Percentiles rank a stretch among this genome's conserved stretches.
phyloP scores from a whole-genome alignment of 2,888 invertebrate genomes.

The Paralinhomoeus sp. region DNA sequence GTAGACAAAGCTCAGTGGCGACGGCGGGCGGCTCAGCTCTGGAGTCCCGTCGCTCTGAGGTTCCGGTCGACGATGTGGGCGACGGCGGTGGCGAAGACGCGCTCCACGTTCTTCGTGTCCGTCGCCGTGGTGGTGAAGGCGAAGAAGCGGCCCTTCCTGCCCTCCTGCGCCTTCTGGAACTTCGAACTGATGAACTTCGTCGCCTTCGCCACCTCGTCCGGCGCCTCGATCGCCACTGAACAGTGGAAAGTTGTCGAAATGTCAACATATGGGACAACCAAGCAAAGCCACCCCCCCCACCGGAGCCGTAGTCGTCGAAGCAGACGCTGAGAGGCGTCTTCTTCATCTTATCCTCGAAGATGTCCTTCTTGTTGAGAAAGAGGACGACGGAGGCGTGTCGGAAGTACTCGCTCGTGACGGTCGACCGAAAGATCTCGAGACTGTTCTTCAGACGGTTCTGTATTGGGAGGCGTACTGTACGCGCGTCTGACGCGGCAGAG shows the following conservation, averaged over 20 bases:
- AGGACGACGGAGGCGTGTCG: slow-evolving; percentile 26
- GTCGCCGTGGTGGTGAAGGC: slow-evolving; percentile 24
- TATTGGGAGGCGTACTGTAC: slow-evolving; percentile 4
- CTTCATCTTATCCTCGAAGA: slow-evolving; percentile 24
- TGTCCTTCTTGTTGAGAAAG: slow-evolving; percentile 20
- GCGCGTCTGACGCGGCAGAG: background rate
- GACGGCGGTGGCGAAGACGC: slow-evolving; percentile 14
- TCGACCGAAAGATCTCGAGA: slow-evolving; percentile 19
- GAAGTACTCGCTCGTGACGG: slow-evolving; percentile 23
- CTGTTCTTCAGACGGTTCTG: slow-evolving; percentile 23
- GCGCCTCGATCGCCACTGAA: background rate
- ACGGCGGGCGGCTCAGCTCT: too few species aligned
- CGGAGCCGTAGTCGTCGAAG: slow-evolving; percentile 4
- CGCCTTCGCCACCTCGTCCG: slow-evolving; percentile 17
- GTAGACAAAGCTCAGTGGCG: too few species aligned
- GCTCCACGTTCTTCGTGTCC: slow-evolving; percentile 23
- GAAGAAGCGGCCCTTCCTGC: slow-evolving; percentile 15
- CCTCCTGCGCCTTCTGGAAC: slow-evolving; percentile 20
- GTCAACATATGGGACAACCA: too few species aligned
- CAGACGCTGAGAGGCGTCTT: slow-evolving; percentile 14
- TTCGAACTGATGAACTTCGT: slow-evolving; percentile 21
- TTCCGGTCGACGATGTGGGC: slow-evolving; percentile 13
- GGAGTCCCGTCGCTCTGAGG: slow-evolving; percentile 12
- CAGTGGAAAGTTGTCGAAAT: too few species aligned
- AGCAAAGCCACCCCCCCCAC: too few species aligned